Evolutionary conservation across 2,113 vertebrate species (phyloP).

Genomic region (Silurus meridionalis): DNA sequence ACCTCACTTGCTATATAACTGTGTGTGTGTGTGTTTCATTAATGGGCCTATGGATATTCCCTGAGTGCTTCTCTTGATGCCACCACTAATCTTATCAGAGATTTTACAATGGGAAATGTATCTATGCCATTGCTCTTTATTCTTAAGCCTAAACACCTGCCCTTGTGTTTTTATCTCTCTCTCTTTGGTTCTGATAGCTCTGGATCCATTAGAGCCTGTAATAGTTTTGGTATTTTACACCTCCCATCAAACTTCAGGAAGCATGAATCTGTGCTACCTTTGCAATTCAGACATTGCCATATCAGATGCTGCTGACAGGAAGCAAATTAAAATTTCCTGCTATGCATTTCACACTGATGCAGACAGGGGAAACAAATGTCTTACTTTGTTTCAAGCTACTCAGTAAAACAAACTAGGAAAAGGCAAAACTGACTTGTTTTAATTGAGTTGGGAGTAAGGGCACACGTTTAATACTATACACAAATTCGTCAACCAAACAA

Average conservation of each 20-base stretch:
- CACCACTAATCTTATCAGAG: conserved; percentile 37
- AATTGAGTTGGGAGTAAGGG: conserved; percentile 6
- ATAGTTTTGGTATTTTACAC: conserved; percentile 43
- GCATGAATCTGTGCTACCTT: conserved; percentile 28
- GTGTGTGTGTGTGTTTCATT: not conserved
- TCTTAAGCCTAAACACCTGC: conserved; percentile 15
- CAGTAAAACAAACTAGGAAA: conserved; percentile 15
- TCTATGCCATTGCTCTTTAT: conserved; percentile 34
- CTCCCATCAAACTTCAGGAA: conserved; percentile 41
- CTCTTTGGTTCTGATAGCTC: conserved; percentile 13
- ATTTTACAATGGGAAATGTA: conserved; percentile 43
- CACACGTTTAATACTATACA: not conserved
- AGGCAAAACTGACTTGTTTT: not conserved
- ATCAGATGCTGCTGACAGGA: conserved; percentile 49
- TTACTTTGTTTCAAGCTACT: conserved; percentile 28
- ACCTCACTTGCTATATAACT: not conserved
- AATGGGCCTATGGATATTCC: conserved; percentile 30
- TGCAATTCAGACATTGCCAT: conserved; percentile 25
- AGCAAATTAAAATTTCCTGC: conserved; percentile 45
- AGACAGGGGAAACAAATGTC: conserved; percentile 39
- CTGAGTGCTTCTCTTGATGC: conserved; percentile 29
- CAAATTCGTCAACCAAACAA: not conserved
- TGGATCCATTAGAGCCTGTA: conserved; percentile 32
- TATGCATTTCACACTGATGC: conserved; percentile 22
- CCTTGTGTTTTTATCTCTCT: conserved; percentile 35